phyloP scores from a whole-genome alignment of 2,797 vertebrate genomes.

The Gymnothorax reevesii region DNA sequence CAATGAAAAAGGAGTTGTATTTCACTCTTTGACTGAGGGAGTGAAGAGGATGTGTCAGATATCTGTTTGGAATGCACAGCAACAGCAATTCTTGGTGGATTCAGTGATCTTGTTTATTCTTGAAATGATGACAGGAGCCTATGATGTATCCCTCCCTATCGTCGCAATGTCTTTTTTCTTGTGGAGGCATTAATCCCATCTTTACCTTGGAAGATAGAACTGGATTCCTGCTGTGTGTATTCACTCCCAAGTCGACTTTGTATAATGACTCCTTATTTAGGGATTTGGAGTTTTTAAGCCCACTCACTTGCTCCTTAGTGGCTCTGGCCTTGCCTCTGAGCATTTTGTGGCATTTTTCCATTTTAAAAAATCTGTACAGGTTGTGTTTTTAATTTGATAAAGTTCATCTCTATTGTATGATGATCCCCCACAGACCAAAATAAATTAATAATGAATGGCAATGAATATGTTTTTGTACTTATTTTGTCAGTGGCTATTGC shows the following conservation, averaged over 20 bases:
- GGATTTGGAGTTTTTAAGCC: neutral
- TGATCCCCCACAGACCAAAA: neutral
- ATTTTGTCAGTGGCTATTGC: neutral
- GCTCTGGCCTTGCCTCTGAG: neutral
- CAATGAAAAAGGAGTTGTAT: neutral
- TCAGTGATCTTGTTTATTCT: constrained; percentile 19
- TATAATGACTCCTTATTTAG: neutral
- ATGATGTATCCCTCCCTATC: constrained; percentile 22
- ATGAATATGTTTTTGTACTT: neutral
- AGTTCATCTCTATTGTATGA: neutral
- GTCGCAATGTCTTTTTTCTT: constrained; percentile 15
- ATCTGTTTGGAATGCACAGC: constrained; percentile 27
- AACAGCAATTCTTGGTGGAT: constrained; percentile 23
- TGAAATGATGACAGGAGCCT: constrained; percentile 10
- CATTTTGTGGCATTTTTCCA: neutral
- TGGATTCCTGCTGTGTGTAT: neutral
- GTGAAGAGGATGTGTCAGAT: constrained; percentile 2
- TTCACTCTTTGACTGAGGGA: constrained; percentile 9
- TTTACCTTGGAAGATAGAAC: constrained; percentile 16
- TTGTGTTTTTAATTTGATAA: neutral
- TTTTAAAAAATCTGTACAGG: neutral
- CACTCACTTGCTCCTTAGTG: neutral
- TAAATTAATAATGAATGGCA: neutral
- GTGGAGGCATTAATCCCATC: constrained; percentile 18
- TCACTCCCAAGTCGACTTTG: neutral